Evolutionary conservation across 1,140 invertebrate species (phyloP).

Genomic region (Andricus grossulariae): DNA sequence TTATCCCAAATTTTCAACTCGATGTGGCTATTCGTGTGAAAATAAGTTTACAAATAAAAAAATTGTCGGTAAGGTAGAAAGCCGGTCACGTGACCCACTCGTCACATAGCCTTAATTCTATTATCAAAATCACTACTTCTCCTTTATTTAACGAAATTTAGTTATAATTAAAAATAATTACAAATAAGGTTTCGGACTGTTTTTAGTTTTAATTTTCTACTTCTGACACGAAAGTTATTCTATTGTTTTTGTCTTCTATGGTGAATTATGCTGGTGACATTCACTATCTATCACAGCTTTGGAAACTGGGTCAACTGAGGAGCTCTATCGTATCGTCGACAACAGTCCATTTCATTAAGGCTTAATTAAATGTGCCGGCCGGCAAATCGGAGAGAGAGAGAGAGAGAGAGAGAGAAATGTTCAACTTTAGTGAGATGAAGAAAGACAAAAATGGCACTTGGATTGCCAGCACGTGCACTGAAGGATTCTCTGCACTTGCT

Average conservation of each 20-base stretch:
- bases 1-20: no score
- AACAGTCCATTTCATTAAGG: conserved; percentile 64
- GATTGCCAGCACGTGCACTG: conserved; percentile 5
- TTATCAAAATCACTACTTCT: no score
- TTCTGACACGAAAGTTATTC: neutral
- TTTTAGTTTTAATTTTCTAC: neutral
- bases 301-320: conserved; percentile 12
- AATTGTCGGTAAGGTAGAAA: no score
- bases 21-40: no score
- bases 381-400: conserved; percentile 13
- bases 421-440: conserved; percentile 37
- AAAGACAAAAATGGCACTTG: conserved; percentile 47
- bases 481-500: conserved; percentile 3
- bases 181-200: no score
- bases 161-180: neutral
- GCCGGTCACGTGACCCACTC: no score
- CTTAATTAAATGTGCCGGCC: conserved; percentile 63
- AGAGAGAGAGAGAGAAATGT: conserved; percentile 15
- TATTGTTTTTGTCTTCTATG: neutral
- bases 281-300: neutral
- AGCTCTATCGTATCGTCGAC: conserved; percentile 43
- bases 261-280: conserved; percentile 2
- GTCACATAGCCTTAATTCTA: no score
- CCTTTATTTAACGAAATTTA: no score
- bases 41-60: no score